Conservation (phyloP, 2,113 vertebrate genomes). For the Scortum barcoo region DNA sequence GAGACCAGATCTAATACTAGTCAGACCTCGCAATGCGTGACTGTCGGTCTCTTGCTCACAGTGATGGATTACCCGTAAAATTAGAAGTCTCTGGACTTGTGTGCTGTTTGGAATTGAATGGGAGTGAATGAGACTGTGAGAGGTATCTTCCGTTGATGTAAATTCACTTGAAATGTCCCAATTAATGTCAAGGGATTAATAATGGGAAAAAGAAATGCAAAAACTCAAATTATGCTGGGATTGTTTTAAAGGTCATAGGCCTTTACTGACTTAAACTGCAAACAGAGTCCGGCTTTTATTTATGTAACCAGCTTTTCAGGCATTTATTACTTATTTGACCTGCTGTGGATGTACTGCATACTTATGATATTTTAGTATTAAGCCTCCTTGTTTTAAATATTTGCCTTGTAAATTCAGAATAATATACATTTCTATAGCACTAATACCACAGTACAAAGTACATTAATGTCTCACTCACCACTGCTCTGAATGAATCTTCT, state of each 20-base stretch:
- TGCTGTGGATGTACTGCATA: background rate
- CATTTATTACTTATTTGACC: background rate
- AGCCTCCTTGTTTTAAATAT: background rate
- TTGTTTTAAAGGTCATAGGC: background rate
- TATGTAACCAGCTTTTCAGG: no score
- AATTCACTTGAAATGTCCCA: conserved; percentile 22
- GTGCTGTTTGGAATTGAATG: conserved; percentile 63
- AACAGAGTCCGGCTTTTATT: background rate
- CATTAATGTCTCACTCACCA: background rate
- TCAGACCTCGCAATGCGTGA: background rate
- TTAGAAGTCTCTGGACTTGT: conserved; percentile 43
- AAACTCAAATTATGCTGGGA: conserved; percentile 14
- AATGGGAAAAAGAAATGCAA: background rate
- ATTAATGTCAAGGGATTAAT: background rate
- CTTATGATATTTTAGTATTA: background rate
- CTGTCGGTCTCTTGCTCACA: background rate
- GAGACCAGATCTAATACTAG: background rate
- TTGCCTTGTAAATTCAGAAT: background rate
- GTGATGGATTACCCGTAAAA: background rate
- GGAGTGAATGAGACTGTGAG: conserved; percentile 66
- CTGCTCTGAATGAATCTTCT: background rate
- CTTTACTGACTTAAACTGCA: background rate
- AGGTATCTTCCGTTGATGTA: conserved; percentile 48
- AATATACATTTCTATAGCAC: background rate
- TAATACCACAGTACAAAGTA: background rate